These are phyloP conservation scores for Lochmaea capreae DNA, from an alignment of 2,888 invertebrate genomes.

Conservation along the genomic window DNA sequence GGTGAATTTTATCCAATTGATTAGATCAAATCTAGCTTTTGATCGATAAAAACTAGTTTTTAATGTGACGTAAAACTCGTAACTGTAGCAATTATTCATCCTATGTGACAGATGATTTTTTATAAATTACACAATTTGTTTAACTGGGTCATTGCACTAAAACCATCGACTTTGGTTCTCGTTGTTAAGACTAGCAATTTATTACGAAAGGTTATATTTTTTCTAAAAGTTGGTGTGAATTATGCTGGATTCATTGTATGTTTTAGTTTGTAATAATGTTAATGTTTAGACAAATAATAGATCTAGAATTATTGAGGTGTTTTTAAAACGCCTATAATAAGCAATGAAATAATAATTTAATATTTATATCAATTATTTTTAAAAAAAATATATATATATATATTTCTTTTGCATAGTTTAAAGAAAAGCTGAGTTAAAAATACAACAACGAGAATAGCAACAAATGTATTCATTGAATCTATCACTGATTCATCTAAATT, in stretches of 20 bases:
- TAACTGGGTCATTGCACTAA: not conserved
- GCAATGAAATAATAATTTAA: too few relatives aligned
- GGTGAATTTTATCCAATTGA: not conserved
- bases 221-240: not conserved
- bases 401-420: not conserved
- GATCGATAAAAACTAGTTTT: not conserved
- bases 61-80: not conserved
- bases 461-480: not conserved
- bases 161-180: not conserved
- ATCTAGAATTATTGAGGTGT: too few relatives aligned
- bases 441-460: not conserved
- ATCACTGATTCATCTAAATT: not conserved
- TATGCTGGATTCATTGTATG: not conserved
- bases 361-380: too few relatives aligned
- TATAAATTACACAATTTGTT: slow-evolving; percentile 3
- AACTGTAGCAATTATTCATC: not conserved
- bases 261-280: too few relatives aligned
- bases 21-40: not conserved
- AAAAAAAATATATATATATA: too few relatives aligned
- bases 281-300: too few relatives aligned
- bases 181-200: not conserved
- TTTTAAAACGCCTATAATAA: too few relatives aligned
- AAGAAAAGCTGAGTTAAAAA: not conserved
- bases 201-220: not conserved
- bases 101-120: not conserved